These are phyloP conservation scores for Ranitomeya imitator DNA, from an alignment of 2,113 vertebrate species.

Conservation along the genomic window DNA sequence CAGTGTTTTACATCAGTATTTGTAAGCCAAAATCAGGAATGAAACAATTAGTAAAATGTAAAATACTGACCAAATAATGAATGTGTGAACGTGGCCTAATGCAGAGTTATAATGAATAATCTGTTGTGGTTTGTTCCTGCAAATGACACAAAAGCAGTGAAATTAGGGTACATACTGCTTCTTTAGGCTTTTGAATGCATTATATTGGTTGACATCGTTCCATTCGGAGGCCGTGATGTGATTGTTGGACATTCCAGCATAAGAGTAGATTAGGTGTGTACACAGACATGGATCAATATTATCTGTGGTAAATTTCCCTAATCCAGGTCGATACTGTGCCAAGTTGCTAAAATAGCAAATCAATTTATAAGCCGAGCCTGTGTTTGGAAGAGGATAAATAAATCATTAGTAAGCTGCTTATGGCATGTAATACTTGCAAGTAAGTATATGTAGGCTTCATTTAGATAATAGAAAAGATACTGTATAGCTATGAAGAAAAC, in stretches of 20 bases:
- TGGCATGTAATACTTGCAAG: background rate
- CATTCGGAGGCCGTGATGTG: slow-evolving; percentile 68
- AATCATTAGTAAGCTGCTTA: background rate
- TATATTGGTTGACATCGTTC: slow-evolving; percentile 70
- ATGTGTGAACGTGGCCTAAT: too few species aligned
- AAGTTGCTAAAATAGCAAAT: slow-evolving; percentile 80
- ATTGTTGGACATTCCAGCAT: slow-evolving; percentile 71
- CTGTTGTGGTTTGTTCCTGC: background rate
- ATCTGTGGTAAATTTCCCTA: slow-evolving; percentile 69
- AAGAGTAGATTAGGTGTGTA: slow-evolving; percentile 77
- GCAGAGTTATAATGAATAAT: background rate
- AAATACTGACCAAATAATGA: too few species aligned
- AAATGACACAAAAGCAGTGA: background rate
- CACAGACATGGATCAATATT: slow-evolving; percentile 74
- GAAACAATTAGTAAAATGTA: too few species aligned
- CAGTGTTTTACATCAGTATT: too few species aligned
- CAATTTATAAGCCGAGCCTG: slow-evolving; percentile 70
- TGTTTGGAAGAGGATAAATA: background rate
- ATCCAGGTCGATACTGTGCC: slow-evolving; percentile 72
- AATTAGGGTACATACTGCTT: slow-evolving; percentile 62
- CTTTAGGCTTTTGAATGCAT: slow-evolving; percentile 70
- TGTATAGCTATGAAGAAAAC: too few species aligned
- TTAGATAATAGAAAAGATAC: too few species aligned
- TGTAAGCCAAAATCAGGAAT: too few species aligned
- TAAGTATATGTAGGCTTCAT: too few species aligned